These are phyloP conservation scores for Daphoenositta chrysoptera DNA, from an alignment of 2,113 vertebrate genomes.

Conservation along the genomic window DNA sequence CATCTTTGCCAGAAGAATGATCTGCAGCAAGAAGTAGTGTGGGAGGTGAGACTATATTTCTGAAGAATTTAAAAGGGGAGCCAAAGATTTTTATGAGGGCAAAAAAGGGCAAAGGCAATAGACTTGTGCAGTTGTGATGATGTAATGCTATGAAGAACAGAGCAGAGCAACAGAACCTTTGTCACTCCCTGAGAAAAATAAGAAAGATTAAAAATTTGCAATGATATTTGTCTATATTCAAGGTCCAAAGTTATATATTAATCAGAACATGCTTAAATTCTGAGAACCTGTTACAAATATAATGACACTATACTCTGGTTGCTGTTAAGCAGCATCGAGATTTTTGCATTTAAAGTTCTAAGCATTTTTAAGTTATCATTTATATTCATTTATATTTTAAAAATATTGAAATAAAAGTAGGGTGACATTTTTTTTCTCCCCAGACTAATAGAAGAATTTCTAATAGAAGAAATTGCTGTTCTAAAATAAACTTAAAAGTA, in stretches of 20 bases:
- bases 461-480: not conserved
- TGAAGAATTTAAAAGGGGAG: conserved; percentile 29
- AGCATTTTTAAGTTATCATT: not conserved
- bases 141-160: not conserved
- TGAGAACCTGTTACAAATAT: not conserved
- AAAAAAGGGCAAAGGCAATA: conserved; percentile 4
- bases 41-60: conserved; percentile 41
- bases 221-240: not conserved
- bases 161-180: not conserved
- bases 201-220: not conserved
- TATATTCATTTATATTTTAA: not conserved
- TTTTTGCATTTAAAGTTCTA: not conserved
- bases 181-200: not conserved
- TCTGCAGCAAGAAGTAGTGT: conserved; percentile 31
- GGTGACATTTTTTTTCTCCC: not conserved
- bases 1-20: conserved; percentile 3
- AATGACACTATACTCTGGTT: not conserved
- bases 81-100: conserved; percentile 32
- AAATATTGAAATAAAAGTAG: not conserved
- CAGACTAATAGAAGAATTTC: not conserved
- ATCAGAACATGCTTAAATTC: not conserved
- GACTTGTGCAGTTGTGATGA: not conserved
- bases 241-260: not conserved
- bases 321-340: not conserved
- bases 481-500: not conserved